Base-by-base conservation (phyloP, 2,797 vertebrate genomes). In the Knipowitschia caucasica region DNA sequence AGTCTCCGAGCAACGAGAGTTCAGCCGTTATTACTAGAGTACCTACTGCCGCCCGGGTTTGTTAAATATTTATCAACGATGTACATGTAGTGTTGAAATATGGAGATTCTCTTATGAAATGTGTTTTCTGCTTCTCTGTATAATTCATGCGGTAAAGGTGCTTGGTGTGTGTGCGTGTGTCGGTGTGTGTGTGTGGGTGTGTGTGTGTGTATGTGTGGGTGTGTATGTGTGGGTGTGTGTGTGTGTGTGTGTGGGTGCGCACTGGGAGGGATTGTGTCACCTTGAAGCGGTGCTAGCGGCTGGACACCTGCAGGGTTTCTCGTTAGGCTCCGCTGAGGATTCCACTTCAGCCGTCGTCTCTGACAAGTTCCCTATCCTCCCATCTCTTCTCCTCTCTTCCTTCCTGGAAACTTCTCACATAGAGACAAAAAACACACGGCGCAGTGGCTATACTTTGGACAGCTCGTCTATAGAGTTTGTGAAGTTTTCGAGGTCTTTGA, bases 201-300 rank as follows among this genome's bases (percentile, higher is more conserved):
- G n/a, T n/a, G n/a, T n/a, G n/a, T n/a, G n/a, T n/a, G n/a, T n/a
- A n/a, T n/a, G n/a, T n/a, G n/a, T n/a, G n/a, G n/a, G n/a, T n/a
- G n/a, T n/a, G n/a, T n/a, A n/a, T n/a, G n/a, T n/a, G n/a, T n/a
- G n/a, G n/a, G n/a, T n/a, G n/a, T n/a, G n/a, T n/a, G n/a, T n/a
- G n/a, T n/a, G n/a, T n/a, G n/a, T n/a, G n/a, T n/a, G n/a, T n/a
- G n/a, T n/a, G n/a, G n/a, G n/a, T n/a, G 43, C n/a, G 2, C 56
- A 67, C 75, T 43, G 49, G 59, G 71, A 42, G 60, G 56, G 62
- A 73, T 54, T 29, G 51, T 68, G 59, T 75, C 67, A 65, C 73
- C 76, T 80, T 69, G 63, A 62, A 76, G 70, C 49, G 0, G 31
- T 40, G 79, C 75, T 56, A 15, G 54, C 50, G 71, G 75, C 67